Conservation (phyloP, 2,797 vertebrate species). For the Premnoplex brunnescens region DNA sequence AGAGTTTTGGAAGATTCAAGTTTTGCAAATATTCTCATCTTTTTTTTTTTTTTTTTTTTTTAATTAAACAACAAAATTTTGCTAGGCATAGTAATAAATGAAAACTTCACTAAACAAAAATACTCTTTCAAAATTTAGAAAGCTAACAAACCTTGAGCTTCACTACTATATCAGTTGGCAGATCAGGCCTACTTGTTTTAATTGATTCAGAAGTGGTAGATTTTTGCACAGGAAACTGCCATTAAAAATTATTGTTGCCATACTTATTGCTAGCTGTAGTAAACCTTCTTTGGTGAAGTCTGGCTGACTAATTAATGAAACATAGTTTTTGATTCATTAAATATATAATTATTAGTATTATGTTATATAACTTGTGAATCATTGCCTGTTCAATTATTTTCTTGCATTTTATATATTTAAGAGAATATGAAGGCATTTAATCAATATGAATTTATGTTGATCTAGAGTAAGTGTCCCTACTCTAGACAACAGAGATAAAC, state of each 20-base stretch:
- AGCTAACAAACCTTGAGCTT: neutral
- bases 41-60: neutral
- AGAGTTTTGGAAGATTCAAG: neutral
- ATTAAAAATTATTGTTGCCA: neutral
- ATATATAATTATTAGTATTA: fast-evolving
- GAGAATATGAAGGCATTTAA: neutral
- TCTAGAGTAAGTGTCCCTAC: neutral
- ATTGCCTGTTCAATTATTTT: neutral
- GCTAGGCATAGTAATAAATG: neutral
- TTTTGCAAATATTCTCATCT: neutral
- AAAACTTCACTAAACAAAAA: neutral
- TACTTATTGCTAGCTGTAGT: neutral
- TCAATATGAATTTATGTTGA: neutral
- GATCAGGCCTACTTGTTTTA: neutral
- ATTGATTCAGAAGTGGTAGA: neutral
- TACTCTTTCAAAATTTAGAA: neutral
- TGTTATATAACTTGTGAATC: neutral
- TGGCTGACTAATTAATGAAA: neutral
- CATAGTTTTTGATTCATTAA: neutral
- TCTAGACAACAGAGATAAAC: neutral
- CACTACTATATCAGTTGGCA: neutral
- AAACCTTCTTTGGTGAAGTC: neutral
- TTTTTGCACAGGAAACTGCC: neutral
- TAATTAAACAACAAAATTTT: neutral
- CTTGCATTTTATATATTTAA: neutral